A percentile compares a stretch with the other conserved stretches of the same genome.
Evolutionary conservation across 2,797 vertebrate genomes (phyloP).

Genomic region (Galaxias olidus): DNA sequence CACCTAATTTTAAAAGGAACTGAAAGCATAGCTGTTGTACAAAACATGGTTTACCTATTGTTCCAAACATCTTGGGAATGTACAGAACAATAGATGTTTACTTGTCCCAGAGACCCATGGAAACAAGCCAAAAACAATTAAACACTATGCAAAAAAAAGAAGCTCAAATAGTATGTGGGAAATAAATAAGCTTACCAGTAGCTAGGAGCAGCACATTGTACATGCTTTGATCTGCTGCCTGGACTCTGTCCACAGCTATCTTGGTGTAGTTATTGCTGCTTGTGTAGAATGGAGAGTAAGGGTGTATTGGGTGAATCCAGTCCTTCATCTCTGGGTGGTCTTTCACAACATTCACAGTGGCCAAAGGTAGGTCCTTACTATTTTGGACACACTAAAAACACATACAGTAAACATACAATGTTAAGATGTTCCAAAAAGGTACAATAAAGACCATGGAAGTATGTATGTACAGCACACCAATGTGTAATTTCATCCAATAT

Average conservation of each 20-base stretch:
- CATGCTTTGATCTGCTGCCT: slow-evolving; percentile 44
- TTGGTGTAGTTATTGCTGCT: slow-evolving; percentile 76
- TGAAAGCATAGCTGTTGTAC: not conserved
- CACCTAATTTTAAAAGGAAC: too few relatives aligned
- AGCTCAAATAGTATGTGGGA: not conserved
- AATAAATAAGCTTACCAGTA: slow-evolving; percentile 66
- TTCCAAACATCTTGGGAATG: too few relatives aligned
- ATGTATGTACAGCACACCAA: not conserved
- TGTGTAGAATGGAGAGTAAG: slow-evolving; percentile 62
- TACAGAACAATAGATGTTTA: too few relatives aligned
- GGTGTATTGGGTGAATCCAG: slow-evolving; percentile 68
- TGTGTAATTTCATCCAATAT: not conserved
- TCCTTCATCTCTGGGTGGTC: slow-evolving; percentile 73
- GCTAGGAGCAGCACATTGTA: slow-evolving; percentile 73
- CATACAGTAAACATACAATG: slow-evolving; percentile 1
- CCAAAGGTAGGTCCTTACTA: slow-evolving; percentile 56
- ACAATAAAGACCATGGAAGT: not conserved
- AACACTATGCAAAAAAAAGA: not conserved
- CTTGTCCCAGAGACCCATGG: too few relatives aligned
- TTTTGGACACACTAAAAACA: slow-evolving; percentile 70
- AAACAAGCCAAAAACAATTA: too few relatives aligned
- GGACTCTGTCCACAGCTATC: slow-evolving; percentile 70
- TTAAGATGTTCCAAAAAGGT: not conserved
- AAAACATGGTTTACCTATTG: too few relatives aligned
- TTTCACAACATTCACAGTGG: slow-evolving; percentile 63